Percentiles rank a stretch among this genome's conserved stretches.
phyloP scores from a whole-genome alignment of 37 sponge, comb jelly and placozoan species.

The Tethya wilhelma region DNA sequence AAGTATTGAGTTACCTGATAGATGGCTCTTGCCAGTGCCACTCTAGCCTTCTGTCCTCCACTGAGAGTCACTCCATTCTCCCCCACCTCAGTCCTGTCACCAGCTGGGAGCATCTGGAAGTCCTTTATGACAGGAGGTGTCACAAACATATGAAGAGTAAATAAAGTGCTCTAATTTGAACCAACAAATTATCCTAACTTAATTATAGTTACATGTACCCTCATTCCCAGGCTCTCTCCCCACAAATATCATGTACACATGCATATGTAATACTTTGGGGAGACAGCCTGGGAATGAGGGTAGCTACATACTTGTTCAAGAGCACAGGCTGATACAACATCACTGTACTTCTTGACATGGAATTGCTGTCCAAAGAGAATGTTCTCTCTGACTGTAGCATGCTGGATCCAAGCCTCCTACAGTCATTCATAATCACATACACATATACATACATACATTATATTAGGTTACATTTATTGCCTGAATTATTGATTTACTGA shows the following conservation, averaged over 20 bases:
- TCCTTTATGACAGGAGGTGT: slow-evolving; percentile 40
- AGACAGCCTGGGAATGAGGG: neutral
- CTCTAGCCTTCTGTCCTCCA: slow-evolving; percentile 96
- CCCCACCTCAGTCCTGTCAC: slow-evolving; percentile 94
- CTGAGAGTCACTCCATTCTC: slow-evolving; percentile 98
- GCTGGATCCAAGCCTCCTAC: slow-evolving; percentile 95
- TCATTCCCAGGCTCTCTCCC: neutral
- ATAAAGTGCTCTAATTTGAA: too few species aligned
- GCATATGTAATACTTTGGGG: too few species aligned
- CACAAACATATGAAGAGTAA: too few species aligned
- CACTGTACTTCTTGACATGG: slow-evolving; percentile 60
- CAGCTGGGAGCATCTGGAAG: slow-evolving; percentile 76
- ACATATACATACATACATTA: neutral
- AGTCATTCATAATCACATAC: neutral
- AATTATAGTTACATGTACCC: neutral
- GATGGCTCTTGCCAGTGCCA: slow-evolving; percentile 94
- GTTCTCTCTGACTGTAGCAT: slow-evolving; percentile 88
- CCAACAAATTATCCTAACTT: neutral
- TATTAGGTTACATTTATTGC: too few species aligned
- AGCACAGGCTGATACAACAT: slow-evolving; percentile 88
- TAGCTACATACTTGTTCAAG: slow-evolving; percentile 79
- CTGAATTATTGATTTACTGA: too few species aligned
- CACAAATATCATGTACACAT: too few species aligned
- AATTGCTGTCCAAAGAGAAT: slow-evolving; percentile 88
- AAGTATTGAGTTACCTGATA: slow-evolving; percentile 95